Percentiles rank a stretch among this genome's conserved stretches.
phyloP scores from a whole-genome alignment of 2,797 vertebrate species.

The Ceryle rudis region DNA sequence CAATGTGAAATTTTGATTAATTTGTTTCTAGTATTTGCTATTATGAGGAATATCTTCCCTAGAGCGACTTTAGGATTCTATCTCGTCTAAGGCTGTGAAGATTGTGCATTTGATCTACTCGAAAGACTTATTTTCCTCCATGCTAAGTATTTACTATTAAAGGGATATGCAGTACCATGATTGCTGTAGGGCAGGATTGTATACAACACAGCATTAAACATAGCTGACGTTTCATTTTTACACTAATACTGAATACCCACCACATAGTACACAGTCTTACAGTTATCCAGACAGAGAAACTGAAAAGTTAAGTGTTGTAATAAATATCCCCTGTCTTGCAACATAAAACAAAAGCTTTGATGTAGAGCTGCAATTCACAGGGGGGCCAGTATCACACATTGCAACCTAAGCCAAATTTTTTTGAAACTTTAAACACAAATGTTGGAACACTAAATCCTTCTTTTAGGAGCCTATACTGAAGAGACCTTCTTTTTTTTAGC shows the following conservation, averaged over 20 bases:
- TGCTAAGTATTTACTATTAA: constrained; percentile 70
- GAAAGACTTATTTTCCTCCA: constrained; percentile 66
- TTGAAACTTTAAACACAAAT: constrained; percentile 55
- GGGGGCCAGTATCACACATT: constrained; percentile 29
- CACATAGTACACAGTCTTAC: not conserved
- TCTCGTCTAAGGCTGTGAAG: constrained; percentile 60
- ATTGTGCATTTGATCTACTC: constrained; percentile 64
- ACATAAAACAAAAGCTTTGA: constrained; percentile 72
- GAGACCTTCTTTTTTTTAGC: constrained; percentile 6
- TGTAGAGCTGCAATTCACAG: constrained; percentile 61
- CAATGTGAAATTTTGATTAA: constrained; percentile 68
- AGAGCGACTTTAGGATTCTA: constrained; percentile 58
- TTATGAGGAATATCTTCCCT: constrained; percentile 71
- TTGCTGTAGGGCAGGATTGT: constrained; percentile 65
- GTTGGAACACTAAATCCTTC: constrained; percentile 44
- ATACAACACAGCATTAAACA: constrained; percentile 65
- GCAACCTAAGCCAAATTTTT: constrained; percentile 66
- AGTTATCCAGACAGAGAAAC: constrained; percentile 56
- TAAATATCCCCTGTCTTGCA: constrained; percentile 65
- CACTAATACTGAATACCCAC: constrained; percentile 50
- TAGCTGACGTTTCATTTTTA: constrained; percentile 72
- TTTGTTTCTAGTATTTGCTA: constrained; percentile 71
- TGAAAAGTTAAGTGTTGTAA: constrained; percentile 63
- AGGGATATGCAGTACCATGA: constrained; percentile 4
- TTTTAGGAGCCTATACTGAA: constrained; percentile 8